Conservation (phyloP, 2,113 vertebrate genomes). For the Eonycteris spelaea region DNA sequence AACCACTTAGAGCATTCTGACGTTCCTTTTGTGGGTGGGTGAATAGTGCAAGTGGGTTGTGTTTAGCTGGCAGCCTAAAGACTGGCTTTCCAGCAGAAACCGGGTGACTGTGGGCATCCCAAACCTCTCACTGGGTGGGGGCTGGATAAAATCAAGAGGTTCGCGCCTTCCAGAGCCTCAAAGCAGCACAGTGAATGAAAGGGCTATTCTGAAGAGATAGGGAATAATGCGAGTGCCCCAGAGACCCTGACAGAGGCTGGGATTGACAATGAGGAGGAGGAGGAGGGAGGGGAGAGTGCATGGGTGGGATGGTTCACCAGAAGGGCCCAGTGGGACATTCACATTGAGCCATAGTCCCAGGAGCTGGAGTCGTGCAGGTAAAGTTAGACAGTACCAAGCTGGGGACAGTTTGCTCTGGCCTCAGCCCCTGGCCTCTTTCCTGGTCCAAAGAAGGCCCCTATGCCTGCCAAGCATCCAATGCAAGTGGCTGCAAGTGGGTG, state of each 20-base stretch:
- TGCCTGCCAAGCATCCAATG: constrained; percentile 17
- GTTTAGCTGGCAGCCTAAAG: background rate
- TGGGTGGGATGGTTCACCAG: accelerated
- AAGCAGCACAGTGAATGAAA: background rate
- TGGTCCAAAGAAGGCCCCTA: constrained; percentile 52
- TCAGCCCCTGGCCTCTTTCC: constrained; percentile 54
- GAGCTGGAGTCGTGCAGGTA: too few species aligned
- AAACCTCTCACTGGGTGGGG: background rate
- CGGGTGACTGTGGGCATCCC: background rate
- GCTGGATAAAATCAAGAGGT: background rate
- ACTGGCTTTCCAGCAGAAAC: background rate
- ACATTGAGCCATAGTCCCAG: constrained; percentile 41
- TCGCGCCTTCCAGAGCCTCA: background rate
- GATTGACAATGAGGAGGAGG: background rate
- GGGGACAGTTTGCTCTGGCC: constrained; percentile 61
- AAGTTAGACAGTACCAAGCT: constrained; percentile 62
- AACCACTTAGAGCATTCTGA: background rate
- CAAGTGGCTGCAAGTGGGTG: constrained; percentile 39
- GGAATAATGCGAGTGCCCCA: background rate
- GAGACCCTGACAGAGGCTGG: background rate
- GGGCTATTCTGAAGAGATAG: background rate
- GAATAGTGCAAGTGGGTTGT: background rate
- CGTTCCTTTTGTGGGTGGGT: background rate
- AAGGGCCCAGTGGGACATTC: constrained; percentile 19
- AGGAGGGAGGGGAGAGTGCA: too few species aligned